Percentiles rank a stretch among this genome's conserved stretches.
These are phyloP conservation scores for Erebia aethiops DNA, from an alignment of 2,888 invertebrate species.

Conservation along the genomic window DNA sequence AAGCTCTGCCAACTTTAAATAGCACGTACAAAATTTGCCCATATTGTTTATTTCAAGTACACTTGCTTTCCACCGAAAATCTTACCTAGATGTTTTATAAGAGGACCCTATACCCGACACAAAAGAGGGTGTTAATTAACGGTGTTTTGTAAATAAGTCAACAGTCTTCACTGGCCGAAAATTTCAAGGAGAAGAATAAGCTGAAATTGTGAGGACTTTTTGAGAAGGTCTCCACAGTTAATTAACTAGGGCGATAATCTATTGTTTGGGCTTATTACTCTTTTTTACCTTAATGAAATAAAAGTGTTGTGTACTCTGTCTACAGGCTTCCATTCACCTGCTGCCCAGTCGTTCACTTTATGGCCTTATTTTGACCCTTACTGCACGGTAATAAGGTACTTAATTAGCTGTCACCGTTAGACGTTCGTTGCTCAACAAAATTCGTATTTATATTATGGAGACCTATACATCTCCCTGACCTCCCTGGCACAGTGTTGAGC, in stretches of 20 bases:
- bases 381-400: too few relatives aligned
- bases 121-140: slow-evolving; percentile 24
- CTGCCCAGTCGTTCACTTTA: too few relatives aligned
- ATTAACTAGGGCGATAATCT: slow-evolving; percentile 18
- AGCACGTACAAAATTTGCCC: not conserved
- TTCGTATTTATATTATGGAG: too few relatives aligned
- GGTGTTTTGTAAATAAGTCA: slow-evolving; percentile 24
- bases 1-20: not conserved
- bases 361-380: too few relatives aligned
- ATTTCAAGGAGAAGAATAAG: slow-evolving; percentile 20
- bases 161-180: slow-evolving; percentile 22
- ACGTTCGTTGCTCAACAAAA: too few relatives aligned
- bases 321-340: not conserved
- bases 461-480: too few relatives aligned
- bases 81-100: not conserved
- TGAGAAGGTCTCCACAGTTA: slow-evolving; percentile 9
- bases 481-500: too few relatives aligned
- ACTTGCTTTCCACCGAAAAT: slow-evolving; percentile 2
- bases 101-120: slow-evolving; percentile 5
- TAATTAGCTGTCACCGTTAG: too few relatives aligned
- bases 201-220: slow-evolving; percentile 5
- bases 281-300: not conserved
- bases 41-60: slow-evolving; percentile 1
- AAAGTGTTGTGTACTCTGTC: not conserved
- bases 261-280: slow-evolving; percentile 13